These are phyloP conservation scores for Pseudomyrmex pallidus DNA, from an alignment of 1,140 invertebrate genomes.

Conservation along the genomic window DNA sequence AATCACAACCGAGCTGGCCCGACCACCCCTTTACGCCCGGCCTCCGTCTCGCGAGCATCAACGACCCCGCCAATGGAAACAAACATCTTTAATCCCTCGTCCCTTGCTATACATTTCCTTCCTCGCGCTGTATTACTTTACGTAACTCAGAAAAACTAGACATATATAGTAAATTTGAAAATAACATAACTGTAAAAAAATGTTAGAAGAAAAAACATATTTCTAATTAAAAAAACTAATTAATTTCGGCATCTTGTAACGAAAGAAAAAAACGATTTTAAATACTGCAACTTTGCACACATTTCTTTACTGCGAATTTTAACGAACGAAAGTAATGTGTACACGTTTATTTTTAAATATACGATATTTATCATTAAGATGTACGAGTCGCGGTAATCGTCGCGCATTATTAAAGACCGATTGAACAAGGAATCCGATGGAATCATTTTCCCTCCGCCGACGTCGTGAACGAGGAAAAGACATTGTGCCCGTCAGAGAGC, in stretches of 20 bases:
- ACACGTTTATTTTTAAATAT: constrained; percentile 5
- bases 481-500: constrained; percentile 1
- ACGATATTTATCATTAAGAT: constrained; percentile 7
- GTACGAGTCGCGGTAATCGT: constrained; percentile 3
- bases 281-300: background rate
- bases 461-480: constrained; percentile 33
- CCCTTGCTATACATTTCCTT: background rate
- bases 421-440: constrained; percentile 56
- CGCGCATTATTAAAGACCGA: constrained; percentile 50
- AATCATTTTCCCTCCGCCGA: constrained; percentile 50
- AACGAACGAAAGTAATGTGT: background rate
- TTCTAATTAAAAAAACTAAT: background rate
- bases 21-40: constrained; percentile 54
- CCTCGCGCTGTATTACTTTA: background rate
- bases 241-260: background rate
- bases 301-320: background rate
- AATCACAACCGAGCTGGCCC: constrained; percentile 82
- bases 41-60: constrained; percentile 44
- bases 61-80: constrained; percentile 36
- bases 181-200: background rate
- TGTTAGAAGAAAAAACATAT: background rate
- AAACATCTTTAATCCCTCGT: constrained; percentile 66
- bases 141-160: background rate
- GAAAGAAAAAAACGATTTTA: background rate
- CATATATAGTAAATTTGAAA: background rate